Base-by-base conservation (phyloP, 2,113 vertebrate genomes). In the Neolamprologus caudopunctatus region DNA sequence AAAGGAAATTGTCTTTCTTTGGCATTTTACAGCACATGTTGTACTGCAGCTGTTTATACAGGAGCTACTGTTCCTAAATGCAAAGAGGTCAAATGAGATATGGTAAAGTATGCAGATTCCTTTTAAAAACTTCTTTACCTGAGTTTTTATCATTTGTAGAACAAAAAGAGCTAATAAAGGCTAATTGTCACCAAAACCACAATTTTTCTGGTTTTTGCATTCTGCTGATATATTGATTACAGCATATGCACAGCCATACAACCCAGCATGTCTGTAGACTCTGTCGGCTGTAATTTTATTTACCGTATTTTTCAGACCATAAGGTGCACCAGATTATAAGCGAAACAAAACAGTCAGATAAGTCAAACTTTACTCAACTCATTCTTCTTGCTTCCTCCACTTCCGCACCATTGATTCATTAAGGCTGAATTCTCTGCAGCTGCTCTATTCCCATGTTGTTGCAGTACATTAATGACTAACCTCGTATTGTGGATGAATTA, bases 1-100 rank as follows among this genome's bases (percentile, higher is more conserved):
- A 91, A 73, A 95, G 94, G 94, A 94, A 94, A 95, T 95, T 92
- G 81, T 88, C 45, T 94, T 94, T 91, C 53, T 82, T 85, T 86
- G 53, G 80, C 4, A 3, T 88, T 53, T 85, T 91, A 4, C 84
- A 40, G 11, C 79, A 83, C 7, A 84, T 54, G 24, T 57, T 21
- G 57, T 13, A 54, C 81, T 53, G 57, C 55, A 55, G n/a, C 73
- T 37, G 16, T 4, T 8, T 79, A 24, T 58, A 66, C 47, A 42
- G 10, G 71, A 78, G 82, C 37, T 71, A 8, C 5, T 40, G 51
- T 54, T 42, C 81, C 26, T 33, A 51, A 82, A 87, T 26, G 13
- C 10, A 78, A 82, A 35, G 40, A 21, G n/a, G 14, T 80, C 8
- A 26, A 42, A 1, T 6, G 17, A 45, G 9, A n/a, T 10, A 7